A percentile compares a stretch with the other conserved stretches of the same genome.
These are phyloP conservation scores for Pelosia muscerda DNA, from an alignment of 2,888 invertebrate genomes.

Conservation along the genomic window DNA sequence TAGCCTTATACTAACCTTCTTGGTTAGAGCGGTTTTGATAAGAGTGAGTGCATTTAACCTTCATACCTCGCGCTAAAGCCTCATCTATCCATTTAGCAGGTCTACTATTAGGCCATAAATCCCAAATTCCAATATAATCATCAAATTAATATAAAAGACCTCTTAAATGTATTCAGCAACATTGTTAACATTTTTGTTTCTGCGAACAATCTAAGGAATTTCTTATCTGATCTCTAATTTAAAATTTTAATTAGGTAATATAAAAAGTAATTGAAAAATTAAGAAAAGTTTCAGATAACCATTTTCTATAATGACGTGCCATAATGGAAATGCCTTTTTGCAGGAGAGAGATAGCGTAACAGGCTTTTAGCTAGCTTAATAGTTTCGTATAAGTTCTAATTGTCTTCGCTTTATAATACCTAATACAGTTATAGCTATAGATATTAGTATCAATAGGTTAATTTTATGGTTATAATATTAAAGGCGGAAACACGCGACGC, in stretches of 20 bases:
- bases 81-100: too few relatives aligned
- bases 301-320: slow-evolving; percentile 10
- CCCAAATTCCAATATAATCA: background rate
- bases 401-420: too few relatives aligned
- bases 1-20: too few relatives aligned
- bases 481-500: too few relatives aligned
- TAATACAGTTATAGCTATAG: too few relatives aligned
- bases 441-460: too few relatives aligned
- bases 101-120: too few relatives aligned
- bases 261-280: slow-evolving; percentile 4
- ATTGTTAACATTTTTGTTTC: background rate
- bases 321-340: slow-evolving; percentile 8
- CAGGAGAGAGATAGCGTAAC: background rate
- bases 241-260: background rate
- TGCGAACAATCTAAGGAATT: background rate
- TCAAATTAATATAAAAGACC: background rate
- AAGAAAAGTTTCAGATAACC: slow-evolving; percentile 12
- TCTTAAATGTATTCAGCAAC: background rate
- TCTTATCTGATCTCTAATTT: background rate
- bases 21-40: too few relatives aligned
- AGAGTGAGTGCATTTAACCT: too few relatives aligned
- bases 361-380: background rate
- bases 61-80: too few relatives aligned
- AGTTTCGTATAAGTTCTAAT: background rate
- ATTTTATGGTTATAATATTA: too few relatives aligned